Evolutionary conservation across 2,113 vertebrate species (phyloP).

Genomic region (Myrmecobius fasciatus): DNA sequence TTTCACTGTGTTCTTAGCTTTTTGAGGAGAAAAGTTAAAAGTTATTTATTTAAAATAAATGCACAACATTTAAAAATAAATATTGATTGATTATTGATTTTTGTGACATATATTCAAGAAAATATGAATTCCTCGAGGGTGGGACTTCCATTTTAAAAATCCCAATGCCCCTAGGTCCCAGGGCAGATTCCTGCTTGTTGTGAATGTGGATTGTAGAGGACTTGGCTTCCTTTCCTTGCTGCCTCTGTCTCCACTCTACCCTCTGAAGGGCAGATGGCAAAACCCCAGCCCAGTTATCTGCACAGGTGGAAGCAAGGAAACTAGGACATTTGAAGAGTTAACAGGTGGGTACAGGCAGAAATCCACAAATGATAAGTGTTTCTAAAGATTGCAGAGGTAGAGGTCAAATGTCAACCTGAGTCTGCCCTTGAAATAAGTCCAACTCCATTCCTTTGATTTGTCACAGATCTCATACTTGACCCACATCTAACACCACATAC

Average conservation of each 20-base stretch:
- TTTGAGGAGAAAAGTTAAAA: neutral
- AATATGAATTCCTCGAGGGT: neutral
- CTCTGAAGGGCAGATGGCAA: conserved; percentile 27
- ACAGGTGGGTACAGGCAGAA: neutral
- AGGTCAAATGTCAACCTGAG: conserved; percentile 30
- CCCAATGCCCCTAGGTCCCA: neutral
- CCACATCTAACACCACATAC: no score
- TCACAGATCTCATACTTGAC: neutral
- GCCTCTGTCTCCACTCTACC: neutral
- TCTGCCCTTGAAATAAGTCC: conserved; percentile 7
- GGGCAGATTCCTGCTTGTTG: neutral
- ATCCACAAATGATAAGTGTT: conserved; percentile 16
- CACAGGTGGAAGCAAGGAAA: neutral
- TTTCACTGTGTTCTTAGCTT: conserved; percentile 13
- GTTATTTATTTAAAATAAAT: no score
- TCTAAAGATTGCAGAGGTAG: conserved; percentile 23
- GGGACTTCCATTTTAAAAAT: neutral
- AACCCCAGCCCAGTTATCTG: neutral
- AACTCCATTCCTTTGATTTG: neutral
- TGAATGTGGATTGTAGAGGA: neutral
- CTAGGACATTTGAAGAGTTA: neutral
- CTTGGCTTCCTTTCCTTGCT: neutral
- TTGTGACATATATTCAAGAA: neutral
- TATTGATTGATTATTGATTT: neutral
- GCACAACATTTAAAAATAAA: neutral